Conservation (phyloP, 2,888 invertebrate species). For the Panorpa germanica region DNA sequence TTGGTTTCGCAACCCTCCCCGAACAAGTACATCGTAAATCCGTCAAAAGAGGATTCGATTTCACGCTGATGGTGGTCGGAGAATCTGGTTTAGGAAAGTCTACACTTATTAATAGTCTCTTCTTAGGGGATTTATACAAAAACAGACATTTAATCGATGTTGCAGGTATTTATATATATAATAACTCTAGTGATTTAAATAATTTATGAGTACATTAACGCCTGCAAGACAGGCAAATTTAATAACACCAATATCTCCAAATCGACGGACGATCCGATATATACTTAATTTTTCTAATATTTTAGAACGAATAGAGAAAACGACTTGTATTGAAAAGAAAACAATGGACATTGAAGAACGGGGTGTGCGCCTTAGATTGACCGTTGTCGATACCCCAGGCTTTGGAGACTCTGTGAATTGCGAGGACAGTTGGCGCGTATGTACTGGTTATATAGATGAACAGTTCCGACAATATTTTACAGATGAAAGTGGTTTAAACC, state of each 20-base stretch:
- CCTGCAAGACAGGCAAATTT: conserved; percentile 1
- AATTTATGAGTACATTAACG: too few relatives aligned
- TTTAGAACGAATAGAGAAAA: conserved; percentile 45
- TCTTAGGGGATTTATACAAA: conserved; percentile 83
- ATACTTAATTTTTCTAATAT: conserved; percentile 18
- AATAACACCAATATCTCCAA: background rate
- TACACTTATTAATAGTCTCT: conserved; percentile 84
- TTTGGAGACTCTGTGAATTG: conserved; percentile 88
- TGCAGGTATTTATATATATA: conserved; percentile 33
- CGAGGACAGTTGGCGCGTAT: conserved; percentile 84
- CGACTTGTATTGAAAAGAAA: conserved; percentile 52
- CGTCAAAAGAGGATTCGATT: conserved; percentile 90
- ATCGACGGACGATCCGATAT: too few relatives aligned
- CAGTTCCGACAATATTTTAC: conserved; percentile 71
- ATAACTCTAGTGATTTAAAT: too few relatives aligned
- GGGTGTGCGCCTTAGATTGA: conserved; percentile 75
- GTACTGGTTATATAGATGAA: conserved; percentile 82
- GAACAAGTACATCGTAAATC: conserved; percentile 94
- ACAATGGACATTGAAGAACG: conserved; percentile 92
- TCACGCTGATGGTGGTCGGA: conserved; percentile 91
- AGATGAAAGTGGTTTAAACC: conserved; percentile 87
- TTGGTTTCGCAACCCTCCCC: conserved; percentile 88
- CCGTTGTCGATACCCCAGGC: conserved; percentile 90
- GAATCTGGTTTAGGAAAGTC: conserved; percentile 91
- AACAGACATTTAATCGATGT: conserved; percentile 57